phyloP scores from a whole-genome alignment of 1,140 invertebrate genomes.

The Aphidius gifuensis region DNA sequence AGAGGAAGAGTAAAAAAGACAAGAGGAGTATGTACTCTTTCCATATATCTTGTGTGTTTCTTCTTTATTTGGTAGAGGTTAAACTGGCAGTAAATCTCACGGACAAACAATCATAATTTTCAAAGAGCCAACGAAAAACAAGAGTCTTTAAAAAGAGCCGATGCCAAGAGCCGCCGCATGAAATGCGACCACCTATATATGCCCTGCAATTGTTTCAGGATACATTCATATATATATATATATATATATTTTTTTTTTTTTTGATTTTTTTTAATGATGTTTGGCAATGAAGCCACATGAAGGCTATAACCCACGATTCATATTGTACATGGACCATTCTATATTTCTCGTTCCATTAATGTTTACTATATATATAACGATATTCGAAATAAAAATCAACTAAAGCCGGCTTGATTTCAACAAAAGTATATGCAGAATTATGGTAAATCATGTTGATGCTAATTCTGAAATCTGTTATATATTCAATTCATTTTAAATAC shows the following conservation, averaged over 20 bases:
- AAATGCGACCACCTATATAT: slow-evolving; percentile 49
- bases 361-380: no score
- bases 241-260: slow-evolving; percentile 16
- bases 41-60: slow-evolving; percentile 19
- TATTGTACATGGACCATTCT: no score
- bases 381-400: no score
- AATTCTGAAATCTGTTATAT: no score
- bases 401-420: no score
- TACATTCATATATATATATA: slow-evolving; percentile 29
- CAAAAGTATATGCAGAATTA: no score
- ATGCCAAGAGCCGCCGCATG: slow-evolving; percentile 41
- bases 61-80: slow-evolving; percentile 17
- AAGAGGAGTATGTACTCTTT: no score
- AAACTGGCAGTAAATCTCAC: slow-evolving; percentile 48
- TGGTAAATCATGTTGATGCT: no score
- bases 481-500: no score
- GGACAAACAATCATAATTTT: slow-evolving; percentile 56
- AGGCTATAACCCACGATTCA: background rate
- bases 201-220: slow-evolving; percentile 51
- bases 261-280: background rate
- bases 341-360: no score
- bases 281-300: background rate
- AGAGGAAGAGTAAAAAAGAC: no score
- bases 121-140: slow-evolving; percentile 51
- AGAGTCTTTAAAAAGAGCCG: slow-evolving; percentile 48